Evolutionary conservation across 2,797 vertebrate genomes (phyloP), one percentile per base, ranked within the genome.

Genomic region (Premnoplex brunnescens): DNA sequence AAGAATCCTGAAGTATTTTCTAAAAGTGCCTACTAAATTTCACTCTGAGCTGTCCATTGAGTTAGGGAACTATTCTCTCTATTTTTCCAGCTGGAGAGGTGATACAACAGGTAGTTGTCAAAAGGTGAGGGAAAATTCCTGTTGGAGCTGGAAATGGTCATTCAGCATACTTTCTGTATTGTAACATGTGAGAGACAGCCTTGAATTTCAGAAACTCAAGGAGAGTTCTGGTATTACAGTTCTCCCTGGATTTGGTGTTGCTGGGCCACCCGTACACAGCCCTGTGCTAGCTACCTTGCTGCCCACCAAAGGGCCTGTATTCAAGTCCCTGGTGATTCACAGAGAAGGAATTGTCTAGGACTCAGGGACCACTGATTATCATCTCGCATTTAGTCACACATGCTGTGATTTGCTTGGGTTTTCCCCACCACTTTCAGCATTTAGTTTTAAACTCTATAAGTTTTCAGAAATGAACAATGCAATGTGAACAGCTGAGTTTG

Each of bases 21-120:
- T 92, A 75, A 85, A 86, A 92, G 67, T 66, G 86, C 43, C 63
- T 69, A 75, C 75, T 92, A 71, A 81, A 76, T 71, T 88, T 95
- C 78, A 90, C 69, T 44, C 56, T 74, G 71, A 90, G 27, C 37
- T 91, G 52, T 34, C 85, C 85, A n/a, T 13, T 0, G 2, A 85
- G 32, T 37, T 52, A 46, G 67, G 37, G 28, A 80, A 58, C 44
- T 76, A 4, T 71, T 43, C 20, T 55, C 22, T 30, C 48, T 2
- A 2, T 32, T 89, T 72, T 74, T 89, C 1, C 5, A 64, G 32
- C n/a, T 60, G 27, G n/a, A 37, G 74, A 79, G 28, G 28, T 2
- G 2, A 48, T 51, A 66, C 3, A 23, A 41, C 58, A 91, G 22
- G 22, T 59, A 62, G 34, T 15, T 89, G 41, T 48, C 30, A 59